Percentiles rank a stretch among this genome's conserved stretches.
These are phyloP conservation scores for Anableps anableps DNA, from an alignment of 2,797 vertebrate genomes.

Conservation along the genomic window DNA sequence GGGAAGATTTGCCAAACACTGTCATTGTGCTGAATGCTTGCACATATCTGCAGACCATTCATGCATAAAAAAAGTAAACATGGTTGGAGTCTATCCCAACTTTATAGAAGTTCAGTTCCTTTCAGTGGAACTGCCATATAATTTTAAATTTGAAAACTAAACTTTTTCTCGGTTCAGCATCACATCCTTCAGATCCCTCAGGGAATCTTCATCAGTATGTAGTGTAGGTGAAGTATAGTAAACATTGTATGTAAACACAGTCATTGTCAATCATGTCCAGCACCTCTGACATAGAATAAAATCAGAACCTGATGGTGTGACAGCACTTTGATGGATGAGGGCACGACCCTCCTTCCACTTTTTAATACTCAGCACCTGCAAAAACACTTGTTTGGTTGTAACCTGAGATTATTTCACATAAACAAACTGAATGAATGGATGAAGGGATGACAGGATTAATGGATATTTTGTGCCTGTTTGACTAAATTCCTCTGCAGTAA, in stretches of 20 bases:
- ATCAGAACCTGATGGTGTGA: slow-evolving; percentile 21
- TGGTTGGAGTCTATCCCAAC: slow-evolving; percentile 3
- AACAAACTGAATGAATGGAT: slow-evolving; percentile 15
- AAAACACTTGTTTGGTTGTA: slow-evolving; percentile 62
- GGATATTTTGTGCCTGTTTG: slow-evolving; percentile 2
- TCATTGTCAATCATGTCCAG: rapidly evolving
- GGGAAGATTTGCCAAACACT: not conserved
- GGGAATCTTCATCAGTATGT: not conserved
- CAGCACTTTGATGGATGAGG: slow-evolving; percentile 53
- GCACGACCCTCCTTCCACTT: slow-evolving; percentile 48
- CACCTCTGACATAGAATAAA: slow-evolving; percentile 17
- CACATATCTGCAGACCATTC: not conserved
- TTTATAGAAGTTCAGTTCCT: not conserved
- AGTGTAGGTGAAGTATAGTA: not conserved
- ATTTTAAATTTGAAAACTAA: not conserved
- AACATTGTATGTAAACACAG: not conserved
- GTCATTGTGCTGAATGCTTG: slow-evolving; percentile 7
- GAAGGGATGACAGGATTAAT: slow-evolving; percentile 14
- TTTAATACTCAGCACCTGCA: slow-evolving; percentile 70
- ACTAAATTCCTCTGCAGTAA: not conserved
- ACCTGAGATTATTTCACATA: slow-evolving; percentile 41
- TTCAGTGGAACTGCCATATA: not conserved
- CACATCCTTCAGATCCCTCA: not conserved
- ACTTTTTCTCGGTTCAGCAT: not conserved
- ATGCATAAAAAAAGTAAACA: slow-evolving; percentile 9